Evolutionary conservation across 2,113 vertebrate species (phyloP).

Genomic region (Pygoscelis adeliae): DNA sequence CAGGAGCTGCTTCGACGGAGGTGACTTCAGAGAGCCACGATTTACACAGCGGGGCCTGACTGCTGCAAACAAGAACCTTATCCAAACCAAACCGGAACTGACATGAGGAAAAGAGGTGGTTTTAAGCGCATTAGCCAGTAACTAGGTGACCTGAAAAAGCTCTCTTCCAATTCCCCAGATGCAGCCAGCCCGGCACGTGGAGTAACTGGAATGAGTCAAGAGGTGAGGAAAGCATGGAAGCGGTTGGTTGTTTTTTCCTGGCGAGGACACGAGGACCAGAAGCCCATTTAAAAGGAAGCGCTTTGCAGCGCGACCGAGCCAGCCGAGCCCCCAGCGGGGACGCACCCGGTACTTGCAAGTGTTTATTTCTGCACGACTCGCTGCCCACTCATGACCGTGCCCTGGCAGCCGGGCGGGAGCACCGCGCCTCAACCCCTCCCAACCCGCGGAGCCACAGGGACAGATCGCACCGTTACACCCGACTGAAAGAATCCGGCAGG

Average conservation of each 20-base stretch:
- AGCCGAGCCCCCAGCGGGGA: not conserved
- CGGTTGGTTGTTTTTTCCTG: not conserved
- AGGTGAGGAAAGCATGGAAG: rapidly evolving
- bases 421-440: rapidly evolving
- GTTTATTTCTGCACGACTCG: not conserved
- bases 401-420: rapidly evolving
- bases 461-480: rapidly evolving
- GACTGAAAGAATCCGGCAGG: rapidly evolving
- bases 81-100: not conserved
- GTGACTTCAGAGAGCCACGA: not conserved
- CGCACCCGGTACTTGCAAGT: rapidly evolving
- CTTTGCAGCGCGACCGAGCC: rapidly evolving
- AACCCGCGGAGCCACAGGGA: rapidly evolving
- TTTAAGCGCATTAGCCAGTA: not conserved
- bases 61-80: not conserved
- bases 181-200: rapidly evolving
- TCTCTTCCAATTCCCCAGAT: not conserved
- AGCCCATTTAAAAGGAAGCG: rapidly evolving
- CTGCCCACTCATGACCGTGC: rapidly evolving
- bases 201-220: not conserved
- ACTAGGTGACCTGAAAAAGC: not conserved
- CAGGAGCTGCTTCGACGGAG: too few relatives aligned
- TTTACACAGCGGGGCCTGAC: not conserved
- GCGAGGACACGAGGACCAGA: not conserved
- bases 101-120: rapidly evolving